These are phyloP conservation scores for Thecophora atra DNA, from an alignment of 2,888 invertebrate genomes.

Conservation along the genomic window DNA sequence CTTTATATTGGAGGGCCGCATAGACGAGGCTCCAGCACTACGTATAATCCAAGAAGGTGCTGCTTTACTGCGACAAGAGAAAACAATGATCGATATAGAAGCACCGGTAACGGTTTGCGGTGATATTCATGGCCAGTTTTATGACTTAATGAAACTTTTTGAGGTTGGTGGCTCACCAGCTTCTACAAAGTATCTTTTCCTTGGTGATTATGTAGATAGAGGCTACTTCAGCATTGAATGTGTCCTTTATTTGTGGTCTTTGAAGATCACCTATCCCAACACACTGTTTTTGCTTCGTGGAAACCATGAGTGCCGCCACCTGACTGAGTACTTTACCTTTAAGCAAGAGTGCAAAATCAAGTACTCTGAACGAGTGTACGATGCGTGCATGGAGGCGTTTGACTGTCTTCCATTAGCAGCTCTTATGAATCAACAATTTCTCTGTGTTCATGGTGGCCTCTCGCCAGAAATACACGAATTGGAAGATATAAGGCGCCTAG, in stretches of 20 bases:
- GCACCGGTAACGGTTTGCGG: slow-evolving; percentile 99
- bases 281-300: slow-evolving; percentile 98
- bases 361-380: slow-evolving; percentile 99
- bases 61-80: slow-evolving; percentile 84
- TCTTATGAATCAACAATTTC: slow-evolving; percentile 99
- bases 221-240: slow-evolving; percentile 84
- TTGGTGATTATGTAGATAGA: slow-evolving; percentile 98
- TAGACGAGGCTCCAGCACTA: slow-evolving; percentile 96
- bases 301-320: slow-evolving; percentile 99
- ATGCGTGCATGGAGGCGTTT: slow-evolving; percentile 99
- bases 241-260: slow-evolving; percentile 98
- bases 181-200: slow-evolving; percentile 98
- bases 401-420: slow-evolving; percentile 99
- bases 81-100: slow-evolving; percentile 99
- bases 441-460: slow-evolving; percentile 98
- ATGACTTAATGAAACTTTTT: slow-evolving; percentile 99
- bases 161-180: slow-evolving; percentile 94
- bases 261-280: slow-evolving; percentile 96
- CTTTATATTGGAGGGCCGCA: slow-evolving; percentile 96
- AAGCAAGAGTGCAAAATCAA: slow-evolving; percentile 99
- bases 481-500: slow-evolving; percentile 97
- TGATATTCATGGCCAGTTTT: slow-evolving; percentile 99
- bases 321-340: slow-evolving; percentile 99
- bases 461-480: slow-evolving; percentile 98
- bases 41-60: slow-evolving; percentile 97